These are phyloP conservation scores for Cotesia typhae DNA, from an alignment of 1,140 invertebrate species.

Conservation along the genomic window DNA sequence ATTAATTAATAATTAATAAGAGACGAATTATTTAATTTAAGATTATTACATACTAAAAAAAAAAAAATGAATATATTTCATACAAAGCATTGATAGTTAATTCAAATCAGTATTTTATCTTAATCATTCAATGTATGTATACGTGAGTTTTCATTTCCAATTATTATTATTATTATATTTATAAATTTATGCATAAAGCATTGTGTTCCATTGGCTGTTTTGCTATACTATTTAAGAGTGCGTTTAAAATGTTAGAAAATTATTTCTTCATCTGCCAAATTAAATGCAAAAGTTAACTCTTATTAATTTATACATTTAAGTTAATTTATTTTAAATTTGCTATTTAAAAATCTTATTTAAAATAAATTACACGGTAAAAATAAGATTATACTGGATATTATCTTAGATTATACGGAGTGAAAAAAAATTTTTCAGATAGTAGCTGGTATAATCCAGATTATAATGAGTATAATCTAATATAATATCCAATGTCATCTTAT, in stretches of 20 bases:
- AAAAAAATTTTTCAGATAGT: too few relatives aligned
- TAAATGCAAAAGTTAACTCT: slow-evolving; percentile 21
- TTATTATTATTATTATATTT: slow-evolving; percentile 36
- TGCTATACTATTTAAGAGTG: slow-evolving; percentile 48
- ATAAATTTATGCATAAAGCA: slow-evolving; percentile 44
- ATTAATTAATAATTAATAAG: slow-evolving; percentile 28
- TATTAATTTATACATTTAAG: background rate
- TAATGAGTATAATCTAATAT: too few relatives aligned
- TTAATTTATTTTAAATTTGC: too few relatives aligned
- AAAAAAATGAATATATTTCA: slow-evolving; percentile 22
- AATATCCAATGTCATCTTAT: background rate
- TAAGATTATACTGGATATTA: too few relatives aligned
- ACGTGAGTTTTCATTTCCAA: slow-evolving; percentile 31
- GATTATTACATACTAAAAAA: background rate
- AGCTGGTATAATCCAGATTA: too few relatives aligned
- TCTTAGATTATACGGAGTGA: too few relatives aligned
- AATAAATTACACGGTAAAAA: too few relatives aligned
- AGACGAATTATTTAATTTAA: slow-evolving; percentile 17
- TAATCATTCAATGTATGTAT: slow-evolving; percentile 32
- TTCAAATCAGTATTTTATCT: slow-evolving; percentile 41
- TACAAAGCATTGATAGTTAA: slow-evolving; percentile 36
- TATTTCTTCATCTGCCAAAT: slow-evolving; percentile 30
- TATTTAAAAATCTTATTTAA: too few relatives aligned
- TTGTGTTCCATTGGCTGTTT: slow-evolving; percentile 55
- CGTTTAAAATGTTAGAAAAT: slow-evolving; percentile 34